Percentiles rank a stretch among this genome's conserved stretches.
phyloP scores from a whole-genome alignment of 2,797 vertebrate genomes.

The Lagodon rhomboides region DNA sequence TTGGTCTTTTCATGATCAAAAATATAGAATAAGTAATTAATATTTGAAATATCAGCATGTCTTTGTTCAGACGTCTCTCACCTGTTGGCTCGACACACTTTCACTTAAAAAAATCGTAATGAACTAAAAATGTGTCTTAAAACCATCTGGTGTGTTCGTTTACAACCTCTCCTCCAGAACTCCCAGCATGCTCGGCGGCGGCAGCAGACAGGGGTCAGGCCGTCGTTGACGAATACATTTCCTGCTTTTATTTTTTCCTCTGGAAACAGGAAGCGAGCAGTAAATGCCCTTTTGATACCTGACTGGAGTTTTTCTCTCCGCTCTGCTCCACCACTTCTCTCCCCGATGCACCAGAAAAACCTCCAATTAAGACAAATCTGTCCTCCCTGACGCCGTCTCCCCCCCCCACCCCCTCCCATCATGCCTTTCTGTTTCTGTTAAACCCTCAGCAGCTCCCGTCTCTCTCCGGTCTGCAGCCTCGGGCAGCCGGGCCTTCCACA shows the following conservation, averaged over 20 bases:
- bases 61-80: too few species aligned
- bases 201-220: constrained; percentile 29
- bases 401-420: constrained; percentile 63
- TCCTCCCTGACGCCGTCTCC: constrained; percentile 34
- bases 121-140: too few species aligned
- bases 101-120: too few species aligned
- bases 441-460: constrained; percentile 59
- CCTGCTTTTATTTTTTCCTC: constrained; percentile 56
- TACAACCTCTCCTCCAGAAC: constrained; percentile 7
- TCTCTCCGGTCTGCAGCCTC: constrained; percentile 52
- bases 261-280: constrained; percentile 64
- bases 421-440: constrained; percentile 59
- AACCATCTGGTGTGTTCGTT: not conserved
- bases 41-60: not conserved
- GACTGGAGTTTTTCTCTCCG: constrained; percentile 50
- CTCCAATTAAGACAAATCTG: constrained; percentile 71
- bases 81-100: too few species aligned
- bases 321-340: constrained; percentile 19
- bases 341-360: constrained; percentile 57
- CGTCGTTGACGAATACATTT: constrained; percentile 43
- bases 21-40: not conserved
- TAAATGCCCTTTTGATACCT: constrained; percentile 69
- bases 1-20: not conserved
- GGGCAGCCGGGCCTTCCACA: constrained; percentile 45
- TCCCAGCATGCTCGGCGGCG: constrained; percentile 54